phyloP scores from a whole-genome alignment of 2,888 invertebrate genomes.

The Agriopis aurantiaria region DNA sequence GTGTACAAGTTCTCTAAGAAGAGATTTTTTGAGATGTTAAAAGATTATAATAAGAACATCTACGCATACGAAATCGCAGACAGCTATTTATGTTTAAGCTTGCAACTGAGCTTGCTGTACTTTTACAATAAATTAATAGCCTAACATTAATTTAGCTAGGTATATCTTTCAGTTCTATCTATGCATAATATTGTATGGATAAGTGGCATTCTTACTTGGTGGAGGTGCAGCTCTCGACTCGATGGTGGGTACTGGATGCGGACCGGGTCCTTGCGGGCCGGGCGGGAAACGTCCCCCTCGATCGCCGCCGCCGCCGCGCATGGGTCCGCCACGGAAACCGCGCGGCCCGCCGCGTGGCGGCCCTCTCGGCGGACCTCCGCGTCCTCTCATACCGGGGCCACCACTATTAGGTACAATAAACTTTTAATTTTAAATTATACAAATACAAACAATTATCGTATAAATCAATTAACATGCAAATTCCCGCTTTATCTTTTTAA shows the following conservation, averaged over 20 bases:
- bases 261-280: constrained; percentile 80
- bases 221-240: constrained; percentile 76
- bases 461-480: not conserved
- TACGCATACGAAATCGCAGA: no score
- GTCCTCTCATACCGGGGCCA: constrained; percentile 78
- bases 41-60: no score
- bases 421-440: not conserved
- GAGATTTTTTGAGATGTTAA: no score
- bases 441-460: not conserved
- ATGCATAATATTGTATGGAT: no score
- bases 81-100: no score
- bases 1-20: no score
- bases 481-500: constrained; percentile 13
- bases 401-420: constrained; percentile 52
- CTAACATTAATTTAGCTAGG: no score
- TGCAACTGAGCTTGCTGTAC: no score
- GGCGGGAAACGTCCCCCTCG: constrained; percentile 78
- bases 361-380: constrained; percentile 72
- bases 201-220: constrained; percentile 61
- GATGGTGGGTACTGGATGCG: constrained; percentile 81
- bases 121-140: no score
- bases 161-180: no score
- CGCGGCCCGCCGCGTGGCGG: constrained; percentile 75
- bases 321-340: constrained; percentile 77
- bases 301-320: constrained; percentile 78